Evolutionary conservation across 1,140 invertebrate species (phyloP).

Genomic region (Halictus rubicundus): DNA sequence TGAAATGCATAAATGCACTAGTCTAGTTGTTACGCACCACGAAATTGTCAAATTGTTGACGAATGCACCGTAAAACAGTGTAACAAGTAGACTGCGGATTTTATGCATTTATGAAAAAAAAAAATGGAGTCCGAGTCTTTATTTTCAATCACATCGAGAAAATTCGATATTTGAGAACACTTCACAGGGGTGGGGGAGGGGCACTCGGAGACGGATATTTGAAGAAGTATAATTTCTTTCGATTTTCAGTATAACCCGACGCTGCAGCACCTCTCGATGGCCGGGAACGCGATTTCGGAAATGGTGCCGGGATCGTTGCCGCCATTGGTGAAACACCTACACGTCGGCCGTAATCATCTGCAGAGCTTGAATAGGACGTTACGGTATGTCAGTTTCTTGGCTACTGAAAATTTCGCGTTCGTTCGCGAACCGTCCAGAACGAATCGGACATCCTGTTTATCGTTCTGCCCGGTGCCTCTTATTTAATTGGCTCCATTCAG

Average conservation of each 20-base stretch:
- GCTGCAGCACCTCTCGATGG: slow-evolving; percentile 85
- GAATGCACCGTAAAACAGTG: no score
- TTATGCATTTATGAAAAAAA: no score
- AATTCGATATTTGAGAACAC: no score
- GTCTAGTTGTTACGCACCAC: no score
- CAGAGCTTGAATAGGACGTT: slow-evolving; percentile 86
- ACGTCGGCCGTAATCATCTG: slow-evolving; percentile 87
- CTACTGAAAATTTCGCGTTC: slow-evolving; percentile 16
- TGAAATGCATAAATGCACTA: no score
- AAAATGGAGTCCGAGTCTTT: no score
- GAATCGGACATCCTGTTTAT: slow-evolving; percentile 56
- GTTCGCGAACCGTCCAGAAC: slow-evolving; percentile 8
- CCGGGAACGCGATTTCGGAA: slow-evolving; percentile 86
- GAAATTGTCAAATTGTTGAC: no score
- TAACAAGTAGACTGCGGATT: no score
- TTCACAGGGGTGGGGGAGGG: no score
- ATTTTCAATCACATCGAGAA: no score
- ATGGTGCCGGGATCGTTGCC: slow-evolving; percentile 85
- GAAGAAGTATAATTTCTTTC: slow-evolving; percentile 22
- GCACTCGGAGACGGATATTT: no score
- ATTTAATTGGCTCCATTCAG: slow-evolving; percentile 51
- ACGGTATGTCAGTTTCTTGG: slow-evolving; percentile 3
- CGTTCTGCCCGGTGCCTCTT: slow-evolving; percentile 37
- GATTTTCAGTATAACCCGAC: slow-evolving; percentile 84
- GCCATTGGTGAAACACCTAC: slow-evolving; percentile 84